A percentile compares a stretch with the other conserved stretches of the same genome.
Evolutionary conservation across 1,140 invertebrate species (phyloP).

Genomic region (Caerostris darwini): DNA sequence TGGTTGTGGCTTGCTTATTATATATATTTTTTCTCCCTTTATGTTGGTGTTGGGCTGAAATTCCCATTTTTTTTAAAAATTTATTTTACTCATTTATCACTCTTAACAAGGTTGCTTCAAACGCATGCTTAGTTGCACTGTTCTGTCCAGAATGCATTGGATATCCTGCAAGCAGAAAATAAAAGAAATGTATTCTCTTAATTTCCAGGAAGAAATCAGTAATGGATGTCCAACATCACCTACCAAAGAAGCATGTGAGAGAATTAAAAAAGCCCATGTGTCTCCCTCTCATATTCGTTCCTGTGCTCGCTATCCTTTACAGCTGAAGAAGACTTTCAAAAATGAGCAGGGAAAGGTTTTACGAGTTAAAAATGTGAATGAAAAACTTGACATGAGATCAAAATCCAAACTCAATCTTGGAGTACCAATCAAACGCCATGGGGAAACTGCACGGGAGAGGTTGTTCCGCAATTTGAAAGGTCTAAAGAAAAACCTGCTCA

Average conservation of each 20-base stretch:
- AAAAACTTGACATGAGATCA: slow-evolving; percentile 65
- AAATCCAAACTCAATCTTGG: slow-evolving; percentile 38
- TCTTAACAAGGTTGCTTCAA: slow-evolving; percentile 7
- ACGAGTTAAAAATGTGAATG: slow-evolving; percentile 67
- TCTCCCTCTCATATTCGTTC: slow-evolving; percentile 75
- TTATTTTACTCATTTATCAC: not conserved
- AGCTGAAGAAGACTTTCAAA: slow-evolving; percentile 74
- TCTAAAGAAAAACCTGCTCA: slow-evolving; percentile 76
- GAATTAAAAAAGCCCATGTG: slow-evolving; percentile 34
- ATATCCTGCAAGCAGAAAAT: not conserved
- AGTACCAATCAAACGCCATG: slow-evolving; percentile 60
- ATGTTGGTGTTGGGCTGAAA: not conserved
- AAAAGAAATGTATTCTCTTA: slow-evolving; percentile 58
- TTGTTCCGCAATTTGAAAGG: slow-evolving; percentile 79
- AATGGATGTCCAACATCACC: slow-evolving; percentile 37
- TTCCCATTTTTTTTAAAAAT: not conserved
- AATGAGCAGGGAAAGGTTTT: slow-evolving; percentile 75
- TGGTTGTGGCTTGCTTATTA: slow-evolving; percentile 7
- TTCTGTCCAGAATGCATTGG: not conserved
- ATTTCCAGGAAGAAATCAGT: slow-evolving; percentile 73
- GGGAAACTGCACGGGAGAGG: slow-evolving; percentile 78
- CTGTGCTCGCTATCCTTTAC: slow-evolving; percentile 76
- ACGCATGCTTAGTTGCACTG: slow-evolving; percentile 38
- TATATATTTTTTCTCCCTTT: not conserved
- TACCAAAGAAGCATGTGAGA: slow-evolving; percentile 30